Conservation (phyloP, 1,140 invertebrate species). For the Drosophila leontia region DNA sequence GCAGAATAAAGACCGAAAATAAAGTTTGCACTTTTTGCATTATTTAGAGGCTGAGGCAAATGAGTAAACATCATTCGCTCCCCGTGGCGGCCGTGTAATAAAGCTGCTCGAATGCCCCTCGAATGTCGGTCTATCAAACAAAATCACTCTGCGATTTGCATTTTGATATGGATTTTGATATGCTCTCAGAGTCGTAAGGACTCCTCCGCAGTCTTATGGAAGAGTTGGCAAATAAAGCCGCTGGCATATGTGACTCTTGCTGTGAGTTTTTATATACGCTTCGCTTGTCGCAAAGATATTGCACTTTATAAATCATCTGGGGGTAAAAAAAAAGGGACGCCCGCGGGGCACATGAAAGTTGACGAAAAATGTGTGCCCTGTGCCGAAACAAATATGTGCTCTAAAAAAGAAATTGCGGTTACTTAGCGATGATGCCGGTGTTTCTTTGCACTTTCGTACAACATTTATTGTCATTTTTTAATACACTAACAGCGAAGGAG, state of each 20-base stretch:
- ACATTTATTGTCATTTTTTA: constrained; percentile 34
- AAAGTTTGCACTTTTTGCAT: constrained; percentile 57
- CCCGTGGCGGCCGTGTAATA: constrained; percentile 39
- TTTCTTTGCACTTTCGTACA: constrained; percentile 24
- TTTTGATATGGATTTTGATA: constrained; percentile 42
- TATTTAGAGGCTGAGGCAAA: constrained; percentile 61
- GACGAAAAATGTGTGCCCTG: constrained; percentile 47
- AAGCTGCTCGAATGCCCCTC: constrained; percentile 42
- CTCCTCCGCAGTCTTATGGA: background rate
- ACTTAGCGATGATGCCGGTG: constrained; percentile 17
- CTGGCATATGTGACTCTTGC: constrained; percentile 14
- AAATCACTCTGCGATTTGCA: constrained; percentile 45
- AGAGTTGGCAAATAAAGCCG: constrained; percentile 26
- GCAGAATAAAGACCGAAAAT: constrained; percentile 19
- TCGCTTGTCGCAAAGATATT: constrained; percentile 59
- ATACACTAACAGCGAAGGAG: background rate
- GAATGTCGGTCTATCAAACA: constrained; percentile 66
- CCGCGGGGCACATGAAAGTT: constrained; percentile 29
- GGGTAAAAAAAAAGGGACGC: constrained; percentile 12
- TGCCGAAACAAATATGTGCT: constrained; percentile 44
- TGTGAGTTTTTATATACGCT: constrained; percentile 69
- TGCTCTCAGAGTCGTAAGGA: constrained; percentile 6
- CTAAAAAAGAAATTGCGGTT: constrained; percentile 9
- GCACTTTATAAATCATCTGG: constrained; percentile 77
- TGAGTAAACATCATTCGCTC: constrained; percentile 45